Conservation (phyloP, 2,797 vertebrate species). For the Myioborus melanocephalus region DNA sequence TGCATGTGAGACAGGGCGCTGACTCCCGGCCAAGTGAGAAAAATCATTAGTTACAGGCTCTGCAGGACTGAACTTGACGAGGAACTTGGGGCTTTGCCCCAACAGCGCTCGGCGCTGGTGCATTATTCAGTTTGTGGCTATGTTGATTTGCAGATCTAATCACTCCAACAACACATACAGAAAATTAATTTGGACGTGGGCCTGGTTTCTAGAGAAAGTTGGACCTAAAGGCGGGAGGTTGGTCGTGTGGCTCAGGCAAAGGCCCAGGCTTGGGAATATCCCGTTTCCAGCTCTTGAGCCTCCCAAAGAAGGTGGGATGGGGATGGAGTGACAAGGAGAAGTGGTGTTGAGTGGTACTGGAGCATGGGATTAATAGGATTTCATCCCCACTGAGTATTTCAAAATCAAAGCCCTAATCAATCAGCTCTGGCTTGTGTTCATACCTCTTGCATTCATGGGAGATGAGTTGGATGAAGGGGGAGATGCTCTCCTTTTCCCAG, state of each 20-base stretch:
- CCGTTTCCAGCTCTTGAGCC: not conserved
- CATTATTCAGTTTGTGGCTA: constrained; percentile 63
- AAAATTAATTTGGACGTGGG: constrained; percentile 63
- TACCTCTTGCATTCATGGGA: not conserved
- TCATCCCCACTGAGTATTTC: not conserved
- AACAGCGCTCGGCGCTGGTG: constrained; percentile 27
- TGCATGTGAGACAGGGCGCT: constrained; percentile 44
- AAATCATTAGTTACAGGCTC: constrained; percentile 69
- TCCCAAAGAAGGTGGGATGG: not conserved
- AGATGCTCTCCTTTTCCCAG: not conserved
- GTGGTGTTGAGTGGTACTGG: not conserved
- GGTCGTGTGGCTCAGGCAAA: constrained; percentile 46
- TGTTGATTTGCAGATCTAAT: constrained; percentile 69
- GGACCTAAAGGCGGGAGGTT: constrained; percentile 65
- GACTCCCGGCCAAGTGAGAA: constrained; percentile 49
- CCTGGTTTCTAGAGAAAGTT: constrained; percentile 68
- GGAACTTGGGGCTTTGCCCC: constrained; percentile 59
- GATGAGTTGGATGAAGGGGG: not conserved
- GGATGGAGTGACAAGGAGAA: not conserved
- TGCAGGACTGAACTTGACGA: constrained; percentile 63
- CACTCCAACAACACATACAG: constrained; percentile 56
- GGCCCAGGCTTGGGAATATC: not conserved
- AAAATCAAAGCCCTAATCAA: not conserved
- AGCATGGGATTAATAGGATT: not conserved
- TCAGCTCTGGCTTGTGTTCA: not conserved